Percentiles rank a stretch among this genome's conserved stretches.
Evolutionary conservation across 2,113 vertebrate species (phyloP).

Genomic region (Capreolus pygargus): DNA sequence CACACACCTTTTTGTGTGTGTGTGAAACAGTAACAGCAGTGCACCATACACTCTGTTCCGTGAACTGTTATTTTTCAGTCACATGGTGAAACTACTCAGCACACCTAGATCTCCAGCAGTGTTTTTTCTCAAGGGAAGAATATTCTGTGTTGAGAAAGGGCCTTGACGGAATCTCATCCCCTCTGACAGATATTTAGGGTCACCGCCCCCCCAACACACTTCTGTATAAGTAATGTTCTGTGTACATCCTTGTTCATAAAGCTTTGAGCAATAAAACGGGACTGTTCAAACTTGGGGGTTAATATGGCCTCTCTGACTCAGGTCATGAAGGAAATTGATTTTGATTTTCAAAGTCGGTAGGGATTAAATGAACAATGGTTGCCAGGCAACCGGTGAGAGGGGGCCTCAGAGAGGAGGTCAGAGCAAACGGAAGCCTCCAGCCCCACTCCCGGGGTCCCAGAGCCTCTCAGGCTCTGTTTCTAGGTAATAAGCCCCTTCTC

Average conservation of each 20-base stretch:
- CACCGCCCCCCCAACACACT: accelerated
- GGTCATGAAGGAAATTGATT: conserved; percentile 63
- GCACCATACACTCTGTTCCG: accelerated
- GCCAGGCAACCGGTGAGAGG: conserved; percentile 41
- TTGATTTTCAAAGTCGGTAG: conserved; percentile 50
- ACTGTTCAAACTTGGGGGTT: neutral
- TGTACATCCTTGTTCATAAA: neutral
- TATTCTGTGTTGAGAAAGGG: neutral
- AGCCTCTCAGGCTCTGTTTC: neutral
- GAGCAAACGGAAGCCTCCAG: neutral
- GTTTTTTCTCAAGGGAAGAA: neutral
- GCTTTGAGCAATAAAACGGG: neutral
- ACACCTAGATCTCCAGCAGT: accelerated
- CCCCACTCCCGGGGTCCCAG: neutral
- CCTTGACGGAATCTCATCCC: neutral
- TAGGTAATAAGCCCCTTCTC: neutral
- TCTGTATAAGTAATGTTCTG: neutral
- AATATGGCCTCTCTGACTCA: neutral
- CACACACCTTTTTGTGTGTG: neutral
- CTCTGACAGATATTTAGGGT: neutral
- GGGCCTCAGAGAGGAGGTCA: neutral
- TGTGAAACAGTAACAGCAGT: neutral
- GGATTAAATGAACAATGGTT: conserved; percentile 57
- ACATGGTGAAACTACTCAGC: neutral
- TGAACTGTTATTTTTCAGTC: neutral